phyloP scores from a whole-genome alignment of 2,113 vertebrate genomes.

The Dasyornis broadbenti region DNA sequence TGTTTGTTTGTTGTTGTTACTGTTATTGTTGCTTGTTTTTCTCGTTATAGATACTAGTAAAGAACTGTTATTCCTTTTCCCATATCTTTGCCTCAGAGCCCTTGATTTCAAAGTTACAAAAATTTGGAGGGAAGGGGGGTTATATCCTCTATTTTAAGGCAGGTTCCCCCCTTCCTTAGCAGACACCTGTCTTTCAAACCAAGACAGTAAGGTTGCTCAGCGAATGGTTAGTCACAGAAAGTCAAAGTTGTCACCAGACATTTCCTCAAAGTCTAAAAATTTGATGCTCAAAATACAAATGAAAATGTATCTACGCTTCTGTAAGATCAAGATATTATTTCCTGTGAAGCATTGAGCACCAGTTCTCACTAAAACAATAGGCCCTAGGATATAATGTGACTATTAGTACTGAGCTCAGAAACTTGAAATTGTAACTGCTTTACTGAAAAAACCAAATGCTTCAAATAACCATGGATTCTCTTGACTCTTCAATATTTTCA shows the following conservation, averaged over 20 bases:
- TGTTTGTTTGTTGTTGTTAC: too few species aligned
- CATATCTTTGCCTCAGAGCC: too few species aligned
- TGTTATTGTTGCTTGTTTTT: too few species aligned
- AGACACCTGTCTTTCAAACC: too few species aligned
- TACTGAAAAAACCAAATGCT: background rate
- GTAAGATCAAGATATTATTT: background rate
- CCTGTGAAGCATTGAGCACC: background rate
- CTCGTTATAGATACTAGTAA: too few species aligned
- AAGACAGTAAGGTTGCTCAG: background rate
- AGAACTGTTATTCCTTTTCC: too few species aligned
- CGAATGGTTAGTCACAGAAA: background rate
- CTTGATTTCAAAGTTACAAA: too few species aligned
- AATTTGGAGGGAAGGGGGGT: too few species aligned
- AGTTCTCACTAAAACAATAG: background rate
- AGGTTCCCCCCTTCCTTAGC: too few species aligned
- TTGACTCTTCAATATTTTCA: background rate
- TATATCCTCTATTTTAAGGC: too few species aligned
- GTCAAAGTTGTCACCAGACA: background rate
- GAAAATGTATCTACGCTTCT: background rate
- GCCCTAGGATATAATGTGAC: background rate
- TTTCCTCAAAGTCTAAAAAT: background rate
- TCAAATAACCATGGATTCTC: slow-evolving; percentile 33
- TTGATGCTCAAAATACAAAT: background rate
- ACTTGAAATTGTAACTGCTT: background rate
- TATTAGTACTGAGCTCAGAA: background rate